Evolutionary conservation across 2,888 invertebrate genomes (phyloP).

Genomic region (Tillus elongatus): DNA sequence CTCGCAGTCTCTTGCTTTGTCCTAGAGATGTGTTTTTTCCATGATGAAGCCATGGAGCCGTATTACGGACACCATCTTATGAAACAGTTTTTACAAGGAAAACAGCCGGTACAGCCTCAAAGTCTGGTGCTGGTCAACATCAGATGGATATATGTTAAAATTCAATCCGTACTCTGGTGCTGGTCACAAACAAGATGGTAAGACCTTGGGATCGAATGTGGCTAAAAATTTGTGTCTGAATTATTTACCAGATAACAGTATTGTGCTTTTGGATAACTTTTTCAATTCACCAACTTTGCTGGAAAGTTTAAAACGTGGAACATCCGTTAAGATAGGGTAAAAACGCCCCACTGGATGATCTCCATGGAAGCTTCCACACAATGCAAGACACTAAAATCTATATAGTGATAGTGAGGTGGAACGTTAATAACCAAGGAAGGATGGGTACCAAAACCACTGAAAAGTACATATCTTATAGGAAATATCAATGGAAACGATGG

Average conservation of each 20-base stretch:
- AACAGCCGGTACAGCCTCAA: no score
- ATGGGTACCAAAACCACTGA: no score
- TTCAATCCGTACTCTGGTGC: conserved; percentile 7
- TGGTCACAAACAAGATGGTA: no score
- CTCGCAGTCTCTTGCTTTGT: no score
- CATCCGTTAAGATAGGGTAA: neutral
- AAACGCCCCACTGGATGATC: conserved; percentile 5
- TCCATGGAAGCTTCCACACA: neutral
- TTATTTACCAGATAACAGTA: no score
- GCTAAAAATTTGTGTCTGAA: no score
- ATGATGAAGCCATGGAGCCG: conserved; percentile 5
- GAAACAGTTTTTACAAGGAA: conserved; percentile 3
- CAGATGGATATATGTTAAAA: conserved; percentile 1
- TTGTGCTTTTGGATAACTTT: conserved; percentile 6
- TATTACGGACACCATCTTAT: conserved; percentile 5
- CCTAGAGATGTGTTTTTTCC: no score
- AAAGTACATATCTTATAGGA: neutral
- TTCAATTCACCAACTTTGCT: conserved; percentile 8
- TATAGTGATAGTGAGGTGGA: no score
- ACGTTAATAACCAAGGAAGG: no score
- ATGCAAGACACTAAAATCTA: conserved; percentile 1
- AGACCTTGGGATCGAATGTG: no score
- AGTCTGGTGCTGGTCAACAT: no score
- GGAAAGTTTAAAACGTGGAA: conserved; percentile 7
- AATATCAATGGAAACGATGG: conserved; percentile 1